These are phyloP conservation scores for Drosophila carrolli DNA, from an alignment of 1,140 invertebrate genomes.

Conservation along the genomic window DNA sequence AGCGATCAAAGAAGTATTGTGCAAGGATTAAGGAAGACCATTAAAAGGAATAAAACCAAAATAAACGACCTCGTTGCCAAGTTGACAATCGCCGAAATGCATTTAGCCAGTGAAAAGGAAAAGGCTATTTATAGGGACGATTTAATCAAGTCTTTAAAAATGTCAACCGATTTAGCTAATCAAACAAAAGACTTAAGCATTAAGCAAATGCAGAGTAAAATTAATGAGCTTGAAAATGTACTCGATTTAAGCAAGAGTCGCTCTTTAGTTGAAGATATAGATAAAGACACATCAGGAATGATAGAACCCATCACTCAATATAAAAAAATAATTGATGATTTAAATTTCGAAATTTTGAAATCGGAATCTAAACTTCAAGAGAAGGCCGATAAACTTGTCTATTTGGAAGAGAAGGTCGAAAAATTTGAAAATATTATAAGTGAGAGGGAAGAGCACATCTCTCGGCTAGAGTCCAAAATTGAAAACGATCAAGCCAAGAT, in stretches of 20 bases:
- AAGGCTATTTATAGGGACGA: conserved; percentile 1
- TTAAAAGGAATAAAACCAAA: background rate
- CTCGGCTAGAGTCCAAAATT: no score
- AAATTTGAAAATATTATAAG: background rate
- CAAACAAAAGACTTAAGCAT: background rate
- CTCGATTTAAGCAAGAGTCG: background rate
- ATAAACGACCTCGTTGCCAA: background rate
- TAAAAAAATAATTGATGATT: background rate
- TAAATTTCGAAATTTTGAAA: background rate
- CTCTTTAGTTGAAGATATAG: background rate
- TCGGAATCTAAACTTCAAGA: background rate
- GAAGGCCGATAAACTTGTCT: no score
- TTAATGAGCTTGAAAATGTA: background rate
- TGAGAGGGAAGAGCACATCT: no score
- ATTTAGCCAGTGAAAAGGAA: background rate
- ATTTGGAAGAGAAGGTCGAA: background rate
- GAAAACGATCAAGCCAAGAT: no score
- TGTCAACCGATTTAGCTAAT: background rate
- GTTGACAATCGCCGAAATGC: background rate
- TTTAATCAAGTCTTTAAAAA: background rate
- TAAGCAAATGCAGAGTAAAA: background rate
- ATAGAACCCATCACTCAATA: background rate
- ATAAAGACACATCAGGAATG: no score
- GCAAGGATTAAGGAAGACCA: background rate
- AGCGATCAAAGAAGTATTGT: background rate